Conservation (phyloP, 2,888 invertebrate species). For the Pyrrhia umbra region DNA sequence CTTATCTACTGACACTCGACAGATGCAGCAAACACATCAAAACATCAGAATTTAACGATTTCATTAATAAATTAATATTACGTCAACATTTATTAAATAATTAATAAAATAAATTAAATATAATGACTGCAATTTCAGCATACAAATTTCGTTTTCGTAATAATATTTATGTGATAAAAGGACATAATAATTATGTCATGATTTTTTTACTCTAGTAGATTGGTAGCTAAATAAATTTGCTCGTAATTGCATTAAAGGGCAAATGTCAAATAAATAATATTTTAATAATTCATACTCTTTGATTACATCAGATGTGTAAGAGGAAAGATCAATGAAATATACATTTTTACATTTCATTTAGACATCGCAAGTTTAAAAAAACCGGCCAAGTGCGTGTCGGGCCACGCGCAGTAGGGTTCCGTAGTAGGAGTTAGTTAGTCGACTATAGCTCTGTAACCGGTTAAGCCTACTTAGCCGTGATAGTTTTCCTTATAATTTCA, state of each 20-base stretch:
- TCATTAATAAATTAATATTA: neutral
- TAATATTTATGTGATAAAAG: neutral
- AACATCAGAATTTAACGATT: neutral
- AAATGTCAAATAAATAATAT: neutral
- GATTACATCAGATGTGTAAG: neutral
- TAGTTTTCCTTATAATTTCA: too few species aligned
- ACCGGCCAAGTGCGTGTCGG: too few species aligned
- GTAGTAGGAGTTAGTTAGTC: too few species aligned
- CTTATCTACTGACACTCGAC: neutral
- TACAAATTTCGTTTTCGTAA: neutral
- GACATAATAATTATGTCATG: neutral
- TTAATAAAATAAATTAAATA: neutral
- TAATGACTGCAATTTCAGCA: neutral
- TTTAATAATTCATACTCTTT: too few species aligned
- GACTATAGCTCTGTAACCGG: too few species aligned
- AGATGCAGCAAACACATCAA: neutral
- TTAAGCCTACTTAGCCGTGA: too few species aligned
- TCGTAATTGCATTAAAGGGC: neutral
- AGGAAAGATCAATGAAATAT: too few species aligned
- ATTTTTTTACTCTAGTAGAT: neutral
- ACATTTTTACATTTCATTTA: too few species aligned
- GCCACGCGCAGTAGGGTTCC: too few species aligned
- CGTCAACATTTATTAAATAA: neutral
- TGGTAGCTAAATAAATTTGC: neutral
- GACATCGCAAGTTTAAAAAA: too few species aligned